Percentiles rank a stretch among this genome's conserved stretches.
Evolutionary conservation across 64 coral and sea anemone genomes (phyloP).

Genomic region (Actinia equina): DNA sequence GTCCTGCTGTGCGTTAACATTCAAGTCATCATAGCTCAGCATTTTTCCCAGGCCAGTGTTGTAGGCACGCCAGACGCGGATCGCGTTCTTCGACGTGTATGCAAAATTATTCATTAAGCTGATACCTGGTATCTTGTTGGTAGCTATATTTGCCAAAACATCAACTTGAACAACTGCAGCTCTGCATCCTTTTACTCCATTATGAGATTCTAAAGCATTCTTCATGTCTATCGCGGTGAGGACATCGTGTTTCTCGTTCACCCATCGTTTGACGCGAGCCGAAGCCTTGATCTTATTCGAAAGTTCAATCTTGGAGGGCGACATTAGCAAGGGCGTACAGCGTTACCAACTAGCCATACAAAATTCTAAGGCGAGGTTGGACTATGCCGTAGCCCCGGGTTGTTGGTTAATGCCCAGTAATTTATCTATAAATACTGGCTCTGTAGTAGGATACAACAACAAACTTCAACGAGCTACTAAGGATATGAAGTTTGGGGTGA

Average conservation of each 20-base stretch:
- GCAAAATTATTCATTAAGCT: conserved; percentile 14
- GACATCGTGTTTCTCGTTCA: conserved; percentile 47
- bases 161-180: not conserved
- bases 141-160: not conserved
- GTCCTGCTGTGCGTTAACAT: conserved; percentile 34
- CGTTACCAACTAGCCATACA: too few relatives aligned
- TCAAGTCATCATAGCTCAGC: not conserved
- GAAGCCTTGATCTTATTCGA: too few relatives aligned
- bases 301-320: too few relatives aligned
- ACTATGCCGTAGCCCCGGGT: too few relatives aligned
- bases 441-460: too few relatives aligned
- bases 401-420: too few relatives aligned
- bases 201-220: conserved; percentile 31
- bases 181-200: conserved; percentile 40
- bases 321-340: too few relatives aligned
- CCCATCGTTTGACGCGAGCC: conserved; percentile 32
- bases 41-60: conserved; percentile 15
- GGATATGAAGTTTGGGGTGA: too few relatives aligned
- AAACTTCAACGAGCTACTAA: too few relatives aligned
- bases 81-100: not conserved
- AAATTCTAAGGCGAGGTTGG: too few relatives aligned
- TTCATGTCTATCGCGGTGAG: conserved; percentile 36
- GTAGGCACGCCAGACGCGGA: not conserved
- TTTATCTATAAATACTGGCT: too few relatives aligned
- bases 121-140: conserved; percentile 5